Percentiles rank a stretch among this genome's conserved stretches.
Conservation (phyloP, 2,888 invertebrate genomes). For the Orthosia cruda region DNA sequence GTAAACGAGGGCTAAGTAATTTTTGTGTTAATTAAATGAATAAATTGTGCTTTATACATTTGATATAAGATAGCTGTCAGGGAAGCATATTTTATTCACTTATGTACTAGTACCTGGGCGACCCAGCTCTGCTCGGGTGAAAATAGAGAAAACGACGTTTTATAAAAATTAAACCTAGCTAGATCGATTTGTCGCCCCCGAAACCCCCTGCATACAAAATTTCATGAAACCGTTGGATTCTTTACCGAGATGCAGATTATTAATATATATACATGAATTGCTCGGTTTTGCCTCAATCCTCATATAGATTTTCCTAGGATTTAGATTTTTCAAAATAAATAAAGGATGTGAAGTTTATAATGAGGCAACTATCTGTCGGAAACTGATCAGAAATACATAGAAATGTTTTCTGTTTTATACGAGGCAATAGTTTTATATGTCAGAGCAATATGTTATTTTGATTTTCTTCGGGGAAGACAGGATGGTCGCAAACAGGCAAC, state of each 20-base stretch:
- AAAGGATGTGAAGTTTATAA: constrained; percentile 6
- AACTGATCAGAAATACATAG: constrained; percentile 23
- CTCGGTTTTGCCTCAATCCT: constrained; percentile 3
- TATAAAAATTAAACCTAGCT: too few species aligned
- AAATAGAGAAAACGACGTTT: too few species aligned
- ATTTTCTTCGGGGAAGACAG: constrained; percentile 33
- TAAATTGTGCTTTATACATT: constrained; percentile 41
- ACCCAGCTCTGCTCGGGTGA: too few species aligned
- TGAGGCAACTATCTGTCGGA: constrained; percentile 8
- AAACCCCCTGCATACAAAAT: too few species aligned
- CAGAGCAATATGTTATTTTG: constrained; percentile 39
- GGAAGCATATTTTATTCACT: background rate
- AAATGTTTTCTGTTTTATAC: constrained; percentile 20
- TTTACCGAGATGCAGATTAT: too few species aligned
- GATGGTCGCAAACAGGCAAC: constrained; percentile 30
- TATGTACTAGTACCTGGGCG: background rate
- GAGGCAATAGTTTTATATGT: constrained; percentile 20
- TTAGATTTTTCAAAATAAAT: background rate
- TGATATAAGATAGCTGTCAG: constrained; percentile 7
- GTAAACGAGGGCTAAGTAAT: constrained; percentile 32
- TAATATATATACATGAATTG: too few species aligned
- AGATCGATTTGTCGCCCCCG: too few species aligned
- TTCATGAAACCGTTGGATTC: too few species aligned
- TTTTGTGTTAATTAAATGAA: constrained; percentile 58
- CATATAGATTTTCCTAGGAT: background rate